phyloP scores from a whole-genome alignment of 2,797 vertebrate genomes.

The Pangasius macronema region DNA sequence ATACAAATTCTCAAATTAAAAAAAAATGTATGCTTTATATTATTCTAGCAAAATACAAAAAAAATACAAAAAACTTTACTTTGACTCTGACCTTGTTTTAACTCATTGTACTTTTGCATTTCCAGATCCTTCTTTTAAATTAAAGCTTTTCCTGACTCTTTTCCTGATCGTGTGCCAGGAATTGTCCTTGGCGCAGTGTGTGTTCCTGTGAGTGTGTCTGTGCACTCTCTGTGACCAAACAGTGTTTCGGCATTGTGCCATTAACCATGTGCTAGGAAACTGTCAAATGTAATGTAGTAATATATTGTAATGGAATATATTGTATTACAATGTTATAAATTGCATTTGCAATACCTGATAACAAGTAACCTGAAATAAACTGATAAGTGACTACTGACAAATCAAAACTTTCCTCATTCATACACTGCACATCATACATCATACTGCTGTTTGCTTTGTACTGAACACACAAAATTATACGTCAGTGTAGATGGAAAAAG shows the following conservation, averaged over 20 bases:
- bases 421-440: background rate
- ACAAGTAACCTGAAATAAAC: background rate
- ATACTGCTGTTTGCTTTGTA: constrained; percentile 1
- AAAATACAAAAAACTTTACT: background rate
- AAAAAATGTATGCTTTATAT: background rate
- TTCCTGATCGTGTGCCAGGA: background rate
- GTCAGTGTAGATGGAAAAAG: background rate
- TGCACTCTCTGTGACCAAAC: background rate
- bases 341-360: background rate
- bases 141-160: background rate
- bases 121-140: background rate
- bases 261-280: background rate
- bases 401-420: background rate
- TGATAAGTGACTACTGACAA: too few species aligned
- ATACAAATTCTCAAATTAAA: background rate
- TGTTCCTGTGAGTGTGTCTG: background rate
- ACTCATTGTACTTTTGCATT: background rate
- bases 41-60: background rate
- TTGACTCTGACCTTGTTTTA: background rate
- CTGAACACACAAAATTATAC: background rate
- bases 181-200: background rate
- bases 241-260: background rate
- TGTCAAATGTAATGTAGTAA: background rate
- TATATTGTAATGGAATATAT: background rate
- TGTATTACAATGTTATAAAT: background rate